Base-by-base conservation (phyloP, 2,888 invertebrate species). In the Lycaena phlaeas region DNA sequence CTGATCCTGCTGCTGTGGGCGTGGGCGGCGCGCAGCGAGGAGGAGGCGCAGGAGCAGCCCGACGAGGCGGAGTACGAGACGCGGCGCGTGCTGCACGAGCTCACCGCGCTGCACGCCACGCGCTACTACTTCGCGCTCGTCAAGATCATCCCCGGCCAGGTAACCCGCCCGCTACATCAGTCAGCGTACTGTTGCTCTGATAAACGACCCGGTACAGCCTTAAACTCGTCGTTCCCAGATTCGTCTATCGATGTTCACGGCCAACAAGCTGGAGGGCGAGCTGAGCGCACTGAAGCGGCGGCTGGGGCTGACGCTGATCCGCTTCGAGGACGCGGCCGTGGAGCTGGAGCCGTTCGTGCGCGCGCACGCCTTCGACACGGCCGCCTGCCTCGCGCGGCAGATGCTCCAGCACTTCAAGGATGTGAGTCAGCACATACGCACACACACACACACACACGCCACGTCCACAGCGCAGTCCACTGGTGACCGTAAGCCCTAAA, bases 311-410 rank as follows among this genome's bases (percentile, higher is more conserved):
- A 95, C 94, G 29, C 86, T 99, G 42, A 93, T 98, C 53, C 93
- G 94, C 65, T 99, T 99, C 78, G 98, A 98, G 79, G 97, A 98
- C 73, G 98, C 98, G 9, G 89, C 92, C 28, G 95, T 99, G 9
- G 94, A 96, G 62, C 85, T 99, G 50, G 92, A 96, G 68, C 93
- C 95, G 1, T 98, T 96, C 69, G 88, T 90, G 37, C 89, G 94
- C 54, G 88, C 89, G 58, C 95, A 97, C 85, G 92, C 93, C 40
- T 97, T 97, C 76, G 97, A 98, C 77, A 96, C 97, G 0, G 89
- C 92, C 44, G 91, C 92, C 45, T 92, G 95, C 61, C 88, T 98
- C 42, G 77, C 92, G 38, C 88, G 93, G 49, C 92, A 93, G 38
- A 89, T 97, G 57, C 85, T 93, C 49, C 90, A 91, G 52, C 97